phyloP scores from a whole-genome alignment of 2,797 vertebrate species.

The Loris lydekkerianus region DNA sequence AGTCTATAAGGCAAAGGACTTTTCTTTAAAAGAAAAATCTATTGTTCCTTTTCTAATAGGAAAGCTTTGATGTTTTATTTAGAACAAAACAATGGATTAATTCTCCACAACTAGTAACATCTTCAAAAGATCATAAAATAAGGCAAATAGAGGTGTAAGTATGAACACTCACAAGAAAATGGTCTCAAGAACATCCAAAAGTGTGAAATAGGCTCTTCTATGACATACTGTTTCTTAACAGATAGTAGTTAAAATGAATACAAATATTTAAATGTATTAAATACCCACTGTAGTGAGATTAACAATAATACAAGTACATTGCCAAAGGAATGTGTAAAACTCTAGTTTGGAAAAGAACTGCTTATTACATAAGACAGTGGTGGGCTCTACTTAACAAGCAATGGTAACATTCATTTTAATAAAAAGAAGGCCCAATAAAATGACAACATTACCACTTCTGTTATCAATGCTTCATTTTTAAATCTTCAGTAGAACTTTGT shows the following conservation, averaged over 20 bases:
- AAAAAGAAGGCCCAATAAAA: neutral
- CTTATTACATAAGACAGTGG: neutral
- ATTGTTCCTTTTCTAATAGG: conserved; percentile 65
- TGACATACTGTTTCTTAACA: neutral
- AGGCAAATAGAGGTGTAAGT: neutral
- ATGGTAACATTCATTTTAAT: neutral
- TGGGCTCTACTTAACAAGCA: neutral
- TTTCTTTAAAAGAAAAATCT: conserved; percentile 8
- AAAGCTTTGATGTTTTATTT: conserved; percentile 72
- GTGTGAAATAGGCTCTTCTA: neutral
- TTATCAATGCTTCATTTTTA: neutral
- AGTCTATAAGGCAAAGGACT: conserved; percentile 19
- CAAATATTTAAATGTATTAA: too few relatives aligned
- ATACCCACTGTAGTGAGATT: neutral
- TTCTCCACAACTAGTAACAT: conserved; percentile 59
- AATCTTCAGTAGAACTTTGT: neutral
- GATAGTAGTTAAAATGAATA: neutral
- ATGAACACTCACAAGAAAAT: neutral
- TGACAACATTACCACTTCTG: neutral
- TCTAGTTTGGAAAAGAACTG: neutral
- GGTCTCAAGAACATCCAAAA: neutral
- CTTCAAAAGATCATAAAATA: conserved; percentile 68
- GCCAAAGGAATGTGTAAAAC: neutral
- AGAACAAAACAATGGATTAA: conserved; percentile 51
- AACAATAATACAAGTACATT: neutral